Evolutionary conservation across 2,888 invertebrate genomes (phyloP), one percentile per base, ranked within the genome.

Genomic region (Orchesella flavescens): DNA sequence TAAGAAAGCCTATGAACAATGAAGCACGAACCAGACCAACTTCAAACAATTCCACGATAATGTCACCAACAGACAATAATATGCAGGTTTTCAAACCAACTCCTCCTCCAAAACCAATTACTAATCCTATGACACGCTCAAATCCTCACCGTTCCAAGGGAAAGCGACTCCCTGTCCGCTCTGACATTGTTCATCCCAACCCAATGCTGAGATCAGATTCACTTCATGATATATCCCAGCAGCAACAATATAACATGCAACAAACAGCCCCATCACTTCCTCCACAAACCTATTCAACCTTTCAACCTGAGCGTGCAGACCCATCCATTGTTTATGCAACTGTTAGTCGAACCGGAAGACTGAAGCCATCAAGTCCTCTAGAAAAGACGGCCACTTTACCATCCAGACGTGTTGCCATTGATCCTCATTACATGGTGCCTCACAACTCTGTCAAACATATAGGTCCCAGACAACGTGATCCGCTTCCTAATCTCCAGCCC

Each of bases 21-120:
- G 13, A 10, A 2, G 59, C 12, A 10, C 9, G 5, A 57, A 44
- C 15, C 44, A 10, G 49, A 12, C 19, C 57, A 24, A 53, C 2
- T 69, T 23, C 68, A 46, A 55, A 49, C 69, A 3, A 24, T 24
- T 13, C 34, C 34, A 19, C 10, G 9, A 9, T 19, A 34, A 34
- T n/a, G n/a, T n/a, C 34, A 4, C 34, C 34, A 4, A 7, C 34
- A 34, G 34, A 34, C 34, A 7, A 49, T 21, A 57, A 72, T n/a
- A 72, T 72, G 72, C 79, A 72, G 53, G 19, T 79, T 72, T 79
- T 65, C 44, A 79, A 79, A 10, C 72, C 79, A 5, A 46, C 19
- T 17, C 24, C 68, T 1, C 59, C 21, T 24, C 72, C 78, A n/a
- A 44, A 23, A 46, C 46, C 78, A 4, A 61, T 46, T 3, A 49